These are phyloP conservation scores for Standfussiana lucernea DNA, from an alignment of 2,888 invertebrate genomes.

Conservation along the genomic window DNA sequence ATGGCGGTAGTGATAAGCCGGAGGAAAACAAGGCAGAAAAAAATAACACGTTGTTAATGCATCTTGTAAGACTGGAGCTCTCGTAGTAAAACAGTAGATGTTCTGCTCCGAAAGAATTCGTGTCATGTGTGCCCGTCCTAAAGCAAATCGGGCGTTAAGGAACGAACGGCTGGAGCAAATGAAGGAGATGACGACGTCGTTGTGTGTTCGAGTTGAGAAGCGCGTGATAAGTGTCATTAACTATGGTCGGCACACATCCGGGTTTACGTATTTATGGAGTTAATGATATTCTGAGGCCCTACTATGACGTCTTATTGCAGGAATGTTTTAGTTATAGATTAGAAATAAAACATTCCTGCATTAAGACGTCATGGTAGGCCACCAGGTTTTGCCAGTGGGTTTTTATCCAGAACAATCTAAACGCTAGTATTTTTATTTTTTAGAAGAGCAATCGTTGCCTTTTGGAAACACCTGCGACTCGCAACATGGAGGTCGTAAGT, in stretches of 20 bases:
- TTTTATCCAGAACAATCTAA: background rate
- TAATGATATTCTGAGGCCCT: background rate
- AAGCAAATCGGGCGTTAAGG: constrained; percentile 39
- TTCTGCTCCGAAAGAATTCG: background rate
- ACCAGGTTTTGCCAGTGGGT: background rate
- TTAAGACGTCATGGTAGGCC: too few relatives aligned
- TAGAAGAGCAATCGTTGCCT: background rate
- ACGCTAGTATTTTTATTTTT: background rate
- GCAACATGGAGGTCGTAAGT: background rate
- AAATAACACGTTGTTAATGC: background rate
- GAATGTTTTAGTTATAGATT: too few relatives aligned
- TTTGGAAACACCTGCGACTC: background rate
- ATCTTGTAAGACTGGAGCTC: background rate
- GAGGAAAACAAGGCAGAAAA: constrained; percentile 3
- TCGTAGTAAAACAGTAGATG: background rate
- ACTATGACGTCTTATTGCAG: too few relatives aligned
- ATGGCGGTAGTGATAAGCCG: background rate
- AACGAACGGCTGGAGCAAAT: constrained; percentile 30
- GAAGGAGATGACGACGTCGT: constrained; percentile 49
- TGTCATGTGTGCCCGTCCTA: constrained; percentile 7
- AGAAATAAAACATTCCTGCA: too few relatives aligned
- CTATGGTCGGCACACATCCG: constrained; percentile 20
- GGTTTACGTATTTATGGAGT: background rate
- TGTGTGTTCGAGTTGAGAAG: constrained; percentile 38
- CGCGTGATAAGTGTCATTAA: constrained; percentile 56